A percentile compares a stretch with the other conserved stretches of the same genome.
phyloP scores from a whole-genome alignment of 1,140 invertebrate genomes.

The Solenopsis fugax region DNA sequence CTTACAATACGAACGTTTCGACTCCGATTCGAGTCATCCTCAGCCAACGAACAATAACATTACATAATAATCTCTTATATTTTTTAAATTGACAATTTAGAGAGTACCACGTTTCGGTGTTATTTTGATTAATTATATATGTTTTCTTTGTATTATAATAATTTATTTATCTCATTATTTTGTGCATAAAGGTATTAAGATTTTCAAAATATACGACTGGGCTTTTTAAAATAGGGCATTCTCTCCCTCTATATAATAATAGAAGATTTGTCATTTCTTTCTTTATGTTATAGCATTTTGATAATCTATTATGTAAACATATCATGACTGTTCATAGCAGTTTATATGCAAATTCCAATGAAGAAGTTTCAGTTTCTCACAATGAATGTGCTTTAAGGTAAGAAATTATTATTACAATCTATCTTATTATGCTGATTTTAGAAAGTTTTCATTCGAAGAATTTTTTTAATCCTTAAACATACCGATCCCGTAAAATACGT shows the following conservation, averaged over 20 bases:
- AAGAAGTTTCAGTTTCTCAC: not conserved
- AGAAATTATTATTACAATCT: constrained; percentile 6
- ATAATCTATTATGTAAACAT: constrained; percentile 93
- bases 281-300: constrained; percentile 88
- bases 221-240: not conserved
- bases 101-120: too few species aligned
- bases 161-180: too few species aligned
- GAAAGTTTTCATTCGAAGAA: not conserved
- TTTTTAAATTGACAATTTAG: too few species aligned
- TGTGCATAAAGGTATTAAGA: too few species aligned
- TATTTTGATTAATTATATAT: too few species aligned
- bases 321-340: constrained; percentile 92
- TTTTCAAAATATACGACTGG: not conserved
- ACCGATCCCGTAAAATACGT: too few species aligned
- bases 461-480: too few species aligned
- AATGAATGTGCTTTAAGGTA: constrained; percentile 56
- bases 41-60: too few species aligned
- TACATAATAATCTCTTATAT: too few species aligned
- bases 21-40: too few species aligned
- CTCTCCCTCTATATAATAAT: not conserved
- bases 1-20: too few species aligned
- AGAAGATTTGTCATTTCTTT: constrained; percentile 52
- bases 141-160: too few species aligned
- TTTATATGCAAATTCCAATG: constrained; percentile 40
- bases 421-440: not conserved